A percentile compares a stretch with the other conserved stretches of the same genome.
Conservation (phyloP, 2,113 vertebrate genomes). For the Rhea pennata region DNA sequence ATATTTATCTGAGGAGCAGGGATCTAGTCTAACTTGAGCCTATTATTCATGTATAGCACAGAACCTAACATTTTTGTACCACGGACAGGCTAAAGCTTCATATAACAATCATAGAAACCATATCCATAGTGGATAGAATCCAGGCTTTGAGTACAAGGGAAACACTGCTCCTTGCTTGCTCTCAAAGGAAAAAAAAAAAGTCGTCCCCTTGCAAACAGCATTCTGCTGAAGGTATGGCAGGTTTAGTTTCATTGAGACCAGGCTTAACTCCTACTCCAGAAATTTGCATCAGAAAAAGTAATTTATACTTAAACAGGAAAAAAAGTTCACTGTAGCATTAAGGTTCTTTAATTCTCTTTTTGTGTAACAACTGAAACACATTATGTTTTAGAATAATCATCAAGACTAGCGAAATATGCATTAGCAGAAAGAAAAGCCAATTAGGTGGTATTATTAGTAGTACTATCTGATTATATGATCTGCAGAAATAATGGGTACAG, state of each 20-base stretch:
- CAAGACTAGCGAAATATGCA: neutral
- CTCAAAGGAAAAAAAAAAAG: neutral
- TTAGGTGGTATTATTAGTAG: slow-evolving; percentile 20
- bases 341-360: neutral
- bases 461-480: slow-evolving; percentile 30
- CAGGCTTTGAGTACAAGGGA: neutral
- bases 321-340: neutral
- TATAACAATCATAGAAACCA: neutral
- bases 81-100: neutral
- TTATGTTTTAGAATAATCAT: slow-evolving; percentile 25
- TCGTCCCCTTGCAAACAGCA: neutral
- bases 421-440: neutral
- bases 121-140: neutral
- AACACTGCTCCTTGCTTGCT: neutral
- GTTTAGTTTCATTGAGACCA: neutral
- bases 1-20: neutral
- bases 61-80: neutral
- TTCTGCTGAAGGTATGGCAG: neutral
- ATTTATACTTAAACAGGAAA: neutral
- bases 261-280: neutral
- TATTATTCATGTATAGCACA: neutral
- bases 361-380: neutral
- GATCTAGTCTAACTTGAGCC: neutral
- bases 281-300: neutral
- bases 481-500: slow-evolving; percentile 3